Base-by-base conservation (phyloP, 2,888 invertebrate genomes). In the Cryptus viduatorius region DNA sequence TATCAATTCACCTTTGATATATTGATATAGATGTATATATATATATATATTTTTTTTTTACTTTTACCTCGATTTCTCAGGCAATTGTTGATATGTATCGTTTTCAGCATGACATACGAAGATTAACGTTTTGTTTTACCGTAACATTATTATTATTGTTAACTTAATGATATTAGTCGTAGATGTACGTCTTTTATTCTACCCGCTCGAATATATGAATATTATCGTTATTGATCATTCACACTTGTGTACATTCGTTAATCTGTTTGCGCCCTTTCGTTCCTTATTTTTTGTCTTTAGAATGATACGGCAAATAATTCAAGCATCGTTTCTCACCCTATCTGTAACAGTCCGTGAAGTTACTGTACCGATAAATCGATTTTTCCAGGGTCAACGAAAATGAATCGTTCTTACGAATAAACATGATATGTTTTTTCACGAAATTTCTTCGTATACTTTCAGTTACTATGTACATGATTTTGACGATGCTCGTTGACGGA, bases 71-170 rank as follows among this genome's bases (percentile, higher is more conserved):
- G 72, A 65, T 86, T 83, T 82, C 64, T 87, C 90, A 92, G 91
- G 91, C 91, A 90, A 90, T 90, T 91, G 79, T 88, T 91, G 92
- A 92, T 92, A 92, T 92, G 92, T 91, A 91, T 91, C 91, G 90
- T 90, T 90, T 85, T 73, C 68, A 78, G 79, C 68, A 44, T 72
- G 48, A 53, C 75, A 46, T 79, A 69, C 56, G 64, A 42, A 81
- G 61, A 72, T 73, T 65, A 72, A 77, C 44, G 42, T 44, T 76
- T 82, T 73, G 44, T 79, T 31, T 64, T 61, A 10, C 73, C 56
- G 71, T 50, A 48, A 72, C 50, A 53, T 59, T 80, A 75, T 78
- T 37, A 44, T 50, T 72, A 56, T 75, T 37, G 69, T 53, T 46
- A 71, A 61, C 78, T 76, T 77, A 77, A 61, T 37, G 19, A 80